phyloP scores from a whole-genome alignment of 2,113 vertebrate genomes.

The Psilopsiagon aymara region DNA sequence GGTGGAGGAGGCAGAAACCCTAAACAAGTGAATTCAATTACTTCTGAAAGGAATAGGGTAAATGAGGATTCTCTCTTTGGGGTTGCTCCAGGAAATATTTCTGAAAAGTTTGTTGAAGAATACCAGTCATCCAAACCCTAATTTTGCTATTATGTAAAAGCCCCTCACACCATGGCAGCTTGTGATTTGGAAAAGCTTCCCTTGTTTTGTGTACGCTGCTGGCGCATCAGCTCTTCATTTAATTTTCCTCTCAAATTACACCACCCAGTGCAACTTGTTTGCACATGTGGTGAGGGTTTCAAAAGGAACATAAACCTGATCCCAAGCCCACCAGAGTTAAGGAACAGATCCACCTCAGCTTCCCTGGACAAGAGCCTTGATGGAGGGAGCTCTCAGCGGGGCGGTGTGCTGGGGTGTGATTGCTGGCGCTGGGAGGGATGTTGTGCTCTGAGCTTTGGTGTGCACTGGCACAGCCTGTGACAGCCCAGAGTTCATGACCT shows the following conservation, averaged over 20 bases:
- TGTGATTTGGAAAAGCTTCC: slow-evolving; percentile 66
- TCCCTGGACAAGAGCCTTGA: not conserved
- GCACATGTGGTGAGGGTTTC: slow-evolving; percentile 9
- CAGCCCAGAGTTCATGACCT: not conserved
- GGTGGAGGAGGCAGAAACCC: slow-evolving; percentile 68
- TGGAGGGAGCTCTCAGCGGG: fast-evolving
- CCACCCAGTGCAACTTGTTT: slow-evolving; percentile 51
- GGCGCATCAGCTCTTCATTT: slow-evolving; percentile 63
- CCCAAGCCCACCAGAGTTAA: not conserved
- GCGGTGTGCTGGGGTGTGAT: not conserved
- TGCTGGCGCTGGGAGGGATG: not conserved
- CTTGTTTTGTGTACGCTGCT: slow-evolving; percentile 48
- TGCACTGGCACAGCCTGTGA: not conserved
- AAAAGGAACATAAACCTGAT: not conserved
- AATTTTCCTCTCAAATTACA: slow-evolving; percentile 56
- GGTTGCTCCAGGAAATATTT: slow-evolving; percentile 74
- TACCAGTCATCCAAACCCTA: slow-evolving; percentile 69
- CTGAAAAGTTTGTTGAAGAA: slow-evolving; percentile 76
- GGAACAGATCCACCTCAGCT: not conserved
- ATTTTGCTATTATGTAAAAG: slow-evolving; percentile 71
- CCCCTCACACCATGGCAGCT: slow-evolving; percentile 18
- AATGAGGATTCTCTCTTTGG: slow-evolving; percentile 68
- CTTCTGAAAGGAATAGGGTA: slow-evolving; percentile 67
- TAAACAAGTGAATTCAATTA: slow-evolving; percentile 73
- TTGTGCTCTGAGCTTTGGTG: not conserved